A percentile compares a stretch with the other conserved stretches of the same genome.
These are phyloP conservation scores for human DNA, from an alignment of 2,113 vertebrate genomes.

Conservation along the genomic window DNA sequence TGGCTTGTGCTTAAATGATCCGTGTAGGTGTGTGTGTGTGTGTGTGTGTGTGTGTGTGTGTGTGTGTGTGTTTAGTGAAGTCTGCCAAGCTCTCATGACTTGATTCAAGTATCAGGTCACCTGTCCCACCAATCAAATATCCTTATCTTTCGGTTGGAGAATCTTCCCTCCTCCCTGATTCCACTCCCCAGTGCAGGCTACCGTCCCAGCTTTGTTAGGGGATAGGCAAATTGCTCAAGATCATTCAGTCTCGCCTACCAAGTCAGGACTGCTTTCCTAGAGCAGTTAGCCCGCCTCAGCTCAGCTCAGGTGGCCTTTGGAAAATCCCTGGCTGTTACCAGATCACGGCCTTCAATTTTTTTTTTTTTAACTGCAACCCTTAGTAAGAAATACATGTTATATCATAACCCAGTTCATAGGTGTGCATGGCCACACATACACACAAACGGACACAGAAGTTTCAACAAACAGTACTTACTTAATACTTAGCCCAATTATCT, in stretches of 20 bases:
- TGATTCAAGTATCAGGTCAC: background rate
- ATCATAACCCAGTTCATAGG: background rate
- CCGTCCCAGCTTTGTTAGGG: background rate
- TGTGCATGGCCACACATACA: accelerated
- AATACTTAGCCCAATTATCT: background rate
- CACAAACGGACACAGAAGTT: background rate
- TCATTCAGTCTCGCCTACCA: background rate
- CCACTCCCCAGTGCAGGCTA: background rate
- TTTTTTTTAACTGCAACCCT: background rate
- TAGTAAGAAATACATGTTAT: background rate
- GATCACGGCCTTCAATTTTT: background rate
- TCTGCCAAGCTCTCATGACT: background rate
- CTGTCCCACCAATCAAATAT: background rate
- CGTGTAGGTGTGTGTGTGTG: too few species aligned
- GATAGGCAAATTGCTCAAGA: background rate
- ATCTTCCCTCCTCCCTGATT: background rate
- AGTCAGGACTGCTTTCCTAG: background rate
- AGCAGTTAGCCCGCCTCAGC: background rate
- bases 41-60: too few species aligned
- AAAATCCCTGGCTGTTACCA: background rate
- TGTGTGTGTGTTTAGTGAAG: accelerated
- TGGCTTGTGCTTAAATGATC: background rate
- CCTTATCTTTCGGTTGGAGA: background rate
- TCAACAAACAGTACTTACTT: background rate
- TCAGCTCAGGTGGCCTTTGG: background rate